Evolutionary conservation across 2,888 invertebrate genomes (phyloP), one percentile per base, ranked within the genome.

Genomic region (Drosophila multiciliata): DNA sequence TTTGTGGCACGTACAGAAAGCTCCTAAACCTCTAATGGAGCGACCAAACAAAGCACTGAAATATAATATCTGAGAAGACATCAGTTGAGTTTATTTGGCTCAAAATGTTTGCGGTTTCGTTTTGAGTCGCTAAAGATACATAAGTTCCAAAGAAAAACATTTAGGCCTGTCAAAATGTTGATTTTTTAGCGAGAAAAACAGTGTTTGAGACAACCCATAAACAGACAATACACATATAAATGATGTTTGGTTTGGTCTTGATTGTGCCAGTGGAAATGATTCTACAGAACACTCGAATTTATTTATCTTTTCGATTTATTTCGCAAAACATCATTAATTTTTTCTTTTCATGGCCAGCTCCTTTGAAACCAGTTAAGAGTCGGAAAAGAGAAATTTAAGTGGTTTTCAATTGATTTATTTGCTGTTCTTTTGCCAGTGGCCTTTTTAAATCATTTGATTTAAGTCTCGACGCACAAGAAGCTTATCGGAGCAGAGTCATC

Each of bases 351-450:
- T 45, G 11, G 52, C 32, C 32, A 63, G 54, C 70, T 64, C 50
- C 62, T 80, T 73, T 81, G 68, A 75, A 66, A 78, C 66, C 71
- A 62, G 55, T 42, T 70, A 17, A 38, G 42, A 57, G 40, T 45
- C 9, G 5, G 9, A 11, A 62, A 62, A 66, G 66, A 65, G 61
- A 64, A 78, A 78, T 73, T 75, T 78, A 87, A 89, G 85, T 81
- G 85, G 64, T 79, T 75, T 71, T 70, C 73, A 78, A 89, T 82
- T 82, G 84, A 82, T 74, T 86, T 86, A 87, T 77, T 82, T 76
- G 63, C 69, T 65, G 63, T 73, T 72, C 69, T 67, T n/a, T 61
- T 35, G 52, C 32, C 52, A 57, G 12, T 23, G 64, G 55, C 17
- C 48, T 54, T 63, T 52, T 52, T 2, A 64, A 72, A 64, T 80